Conservation (phyloP, 2,113 vertebrate species). For the Perccottus glenii region DNA sequence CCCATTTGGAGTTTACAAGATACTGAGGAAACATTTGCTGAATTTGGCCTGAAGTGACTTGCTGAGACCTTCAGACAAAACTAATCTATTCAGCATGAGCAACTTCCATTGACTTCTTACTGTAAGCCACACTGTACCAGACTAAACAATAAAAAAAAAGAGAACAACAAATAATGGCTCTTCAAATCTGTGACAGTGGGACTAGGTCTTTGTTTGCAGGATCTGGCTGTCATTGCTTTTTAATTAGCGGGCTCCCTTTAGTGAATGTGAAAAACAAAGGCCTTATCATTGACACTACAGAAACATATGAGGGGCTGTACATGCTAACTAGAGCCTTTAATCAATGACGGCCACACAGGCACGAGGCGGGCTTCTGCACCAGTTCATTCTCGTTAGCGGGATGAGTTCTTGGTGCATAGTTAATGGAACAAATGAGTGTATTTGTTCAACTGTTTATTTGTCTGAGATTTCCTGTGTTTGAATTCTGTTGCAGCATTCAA, state of each 20-base stretch:
- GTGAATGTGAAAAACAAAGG: slow-evolving; percentile 55
- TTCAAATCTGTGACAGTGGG: slow-evolving; percentile 54
- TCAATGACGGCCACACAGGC: slow-evolving; percentile 66
- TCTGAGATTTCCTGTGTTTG: slow-evolving; percentile 13
- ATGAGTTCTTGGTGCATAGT: slow-evolving; percentile 33
- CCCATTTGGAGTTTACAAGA: background rate
- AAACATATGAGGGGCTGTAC: slow-evolving; percentile 59
- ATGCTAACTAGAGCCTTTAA: slow-evolving; percentile 70
- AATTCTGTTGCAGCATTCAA: slow-evolving; percentile 25
- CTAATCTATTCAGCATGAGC: background rate
- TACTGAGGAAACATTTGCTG: background rate
- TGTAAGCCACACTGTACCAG: slow-evolving; percentile 31
- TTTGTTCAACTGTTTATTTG: slow-evolving; percentile 18
- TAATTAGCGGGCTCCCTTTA: slow-evolving; percentile 68
- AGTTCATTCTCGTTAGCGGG: slow-evolving; percentile 33
- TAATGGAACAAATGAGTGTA: slow-evolving; percentile 14
- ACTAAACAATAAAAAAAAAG: slow-evolving; percentile 43
- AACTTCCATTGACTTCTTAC: slow-evolving; percentile 12
- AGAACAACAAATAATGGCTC: slow-evolving; percentile 46
- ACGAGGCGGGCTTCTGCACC: slow-evolving; percentile 39
- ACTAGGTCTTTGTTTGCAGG: slow-evolving; percentile 57
- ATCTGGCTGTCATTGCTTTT: slow-evolving; percentile 66
- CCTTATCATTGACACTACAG: slow-evolving; percentile 73
- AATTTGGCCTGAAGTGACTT: background rate
- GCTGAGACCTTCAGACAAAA: background rate